Conservation (phyloP, 2,797 vertebrate genomes). For the Spinus olivaceus region DNA sequence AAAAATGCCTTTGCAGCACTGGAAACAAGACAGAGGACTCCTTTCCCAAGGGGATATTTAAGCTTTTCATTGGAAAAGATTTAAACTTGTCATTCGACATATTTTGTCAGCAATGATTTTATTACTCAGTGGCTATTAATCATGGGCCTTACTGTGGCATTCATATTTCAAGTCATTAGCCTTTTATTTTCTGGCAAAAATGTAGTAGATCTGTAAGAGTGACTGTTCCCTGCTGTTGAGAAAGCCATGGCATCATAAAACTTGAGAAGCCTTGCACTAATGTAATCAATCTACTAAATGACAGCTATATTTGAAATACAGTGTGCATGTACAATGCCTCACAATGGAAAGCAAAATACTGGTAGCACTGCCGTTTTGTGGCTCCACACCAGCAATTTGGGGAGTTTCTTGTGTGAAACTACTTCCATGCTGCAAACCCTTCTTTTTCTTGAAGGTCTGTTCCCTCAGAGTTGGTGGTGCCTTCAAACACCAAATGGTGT, state of each 20-base stretch:
- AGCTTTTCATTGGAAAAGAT: constrained; percentile 59
- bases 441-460: neutral
- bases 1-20: neutral
- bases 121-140: constrained; percentile 54
- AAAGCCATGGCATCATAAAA: constrained; percentile 50
- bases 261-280: constrained; percentile 34
- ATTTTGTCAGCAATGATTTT: constrained; percentile 59
- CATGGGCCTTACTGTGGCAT: constrained; percentile 27
- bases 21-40: constrained; percentile 28
- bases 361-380: neutral
- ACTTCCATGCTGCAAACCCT: neutral
- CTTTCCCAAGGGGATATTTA: constrained; percentile 39
- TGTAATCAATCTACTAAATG: constrained; percentile 24
- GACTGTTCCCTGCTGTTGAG: constrained; percentile 22
- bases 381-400: neutral
- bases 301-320: constrained; percentile 12
- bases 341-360: neutral
- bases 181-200: constrained; percentile 56
- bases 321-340: neutral
- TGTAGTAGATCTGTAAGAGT: constrained; percentile 36
- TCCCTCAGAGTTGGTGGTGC: neutral
- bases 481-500: neutral
- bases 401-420: neutral
- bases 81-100: constrained; percentile 46
- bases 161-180: constrained; percentile 52